phyloP scores from a whole-genome alignment of 1,140 invertebrate species.

The Mya arenaria region DNA sequence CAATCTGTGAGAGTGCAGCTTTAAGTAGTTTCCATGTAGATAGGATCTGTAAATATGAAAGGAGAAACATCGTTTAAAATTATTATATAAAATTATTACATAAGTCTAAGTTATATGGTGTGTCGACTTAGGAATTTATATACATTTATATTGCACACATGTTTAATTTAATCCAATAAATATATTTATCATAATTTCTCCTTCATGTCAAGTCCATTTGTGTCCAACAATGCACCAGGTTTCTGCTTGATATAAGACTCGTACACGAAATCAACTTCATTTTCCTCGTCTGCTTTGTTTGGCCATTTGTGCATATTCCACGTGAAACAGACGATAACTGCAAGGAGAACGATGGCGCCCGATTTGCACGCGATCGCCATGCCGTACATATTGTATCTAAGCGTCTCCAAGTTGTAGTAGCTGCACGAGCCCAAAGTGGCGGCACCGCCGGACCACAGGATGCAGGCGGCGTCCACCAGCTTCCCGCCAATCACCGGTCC shows the following conservation, averaged over 20 bases:
- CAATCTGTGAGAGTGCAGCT: too few relatives aligned
- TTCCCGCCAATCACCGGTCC: conserved; percentile 44
- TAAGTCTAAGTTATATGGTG: too few relatives aligned
- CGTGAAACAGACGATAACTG: background rate
- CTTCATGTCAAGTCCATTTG: too few relatives aligned
- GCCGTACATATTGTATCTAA: conserved; percentile 21
- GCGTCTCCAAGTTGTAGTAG: conserved; percentile 10
- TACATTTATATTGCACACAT: too few relatives aligned
- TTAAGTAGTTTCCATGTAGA: too few relatives aligned
- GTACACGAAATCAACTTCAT: background rate
- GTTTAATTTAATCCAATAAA: too few relatives aligned
- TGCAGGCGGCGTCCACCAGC: conserved; percentile 22
- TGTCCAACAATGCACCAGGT: too few relatives aligned
- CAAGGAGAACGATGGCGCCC: conserved; percentile 10
- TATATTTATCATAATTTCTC: too few relatives aligned
- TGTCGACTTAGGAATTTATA: too few relatives aligned
- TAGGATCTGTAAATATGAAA: too few relatives aligned
- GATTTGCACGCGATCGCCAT: background rate
- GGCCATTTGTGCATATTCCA: conserved; percentile 40
- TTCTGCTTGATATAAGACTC: background rate
- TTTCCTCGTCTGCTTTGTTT: background rate
- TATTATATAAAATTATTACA: too few relatives aligned
- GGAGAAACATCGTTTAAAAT: too few relatives aligned
- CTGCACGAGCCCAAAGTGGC: conserved; percentile 20
- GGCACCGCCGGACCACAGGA: conserved; percentile 10